A percentile compares a stretch with the other conserved stretches of the same genome.
Conservation (phyloP, 2,888 invertebrate species). For the Netelia virgata region DNA sequence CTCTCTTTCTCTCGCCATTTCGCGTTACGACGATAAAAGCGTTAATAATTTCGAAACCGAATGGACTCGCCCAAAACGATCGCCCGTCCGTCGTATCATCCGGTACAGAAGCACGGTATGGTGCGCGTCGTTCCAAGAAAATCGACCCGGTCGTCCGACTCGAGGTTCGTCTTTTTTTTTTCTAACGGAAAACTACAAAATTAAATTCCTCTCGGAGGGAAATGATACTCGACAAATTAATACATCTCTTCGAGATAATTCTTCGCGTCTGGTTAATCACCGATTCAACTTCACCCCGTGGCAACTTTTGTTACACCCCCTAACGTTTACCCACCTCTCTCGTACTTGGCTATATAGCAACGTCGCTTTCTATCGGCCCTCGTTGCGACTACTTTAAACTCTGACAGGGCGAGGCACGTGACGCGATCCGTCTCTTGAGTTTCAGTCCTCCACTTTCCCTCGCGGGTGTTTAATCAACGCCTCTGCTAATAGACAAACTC, state of each 20-base stretch:
- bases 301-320: not conserved
- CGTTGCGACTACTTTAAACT: slow-evolving; percentile 76
- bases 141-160: not conserved
- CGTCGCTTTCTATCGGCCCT: slow-evolving; percentile 78
- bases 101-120: not conserved
- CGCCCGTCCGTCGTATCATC: not conserved
- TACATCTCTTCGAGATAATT: slow-evolving; percentile 22
- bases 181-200: not conserved
- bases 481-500: slow-evolving; percentile 83
- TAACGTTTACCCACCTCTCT: slow-evolving; percentile 32
- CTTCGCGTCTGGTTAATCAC: slow-evolving; percentile 55
- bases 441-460: slow-evolving; percentile 72
- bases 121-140: not conserved
- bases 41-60: slow-evolving; percentile 72
- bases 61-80: slow-evolving; percentile 21
- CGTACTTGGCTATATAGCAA: slow-evolving; percentile 34
- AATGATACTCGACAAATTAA: slow-evolving; percentile 37
- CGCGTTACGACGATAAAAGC: slow-evolving; percentile 67
- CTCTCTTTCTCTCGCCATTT: slow-evolving; percentile 34
- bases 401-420: slow-evolving; percentile 72
- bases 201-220: not conserved
- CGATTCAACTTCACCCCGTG: slow-evolving; percentile 7
- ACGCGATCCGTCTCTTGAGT: slow-evolving; percentile 75
- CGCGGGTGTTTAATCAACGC: slow-evolving; percentile 82
- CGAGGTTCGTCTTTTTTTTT: not conserved